Evolutionary conservation across 2,888 invertebrate species (phyloP), one percentile per base, ranked within the genome.

Genomic region (Scaptomyza cyrtandrae): DNA sequence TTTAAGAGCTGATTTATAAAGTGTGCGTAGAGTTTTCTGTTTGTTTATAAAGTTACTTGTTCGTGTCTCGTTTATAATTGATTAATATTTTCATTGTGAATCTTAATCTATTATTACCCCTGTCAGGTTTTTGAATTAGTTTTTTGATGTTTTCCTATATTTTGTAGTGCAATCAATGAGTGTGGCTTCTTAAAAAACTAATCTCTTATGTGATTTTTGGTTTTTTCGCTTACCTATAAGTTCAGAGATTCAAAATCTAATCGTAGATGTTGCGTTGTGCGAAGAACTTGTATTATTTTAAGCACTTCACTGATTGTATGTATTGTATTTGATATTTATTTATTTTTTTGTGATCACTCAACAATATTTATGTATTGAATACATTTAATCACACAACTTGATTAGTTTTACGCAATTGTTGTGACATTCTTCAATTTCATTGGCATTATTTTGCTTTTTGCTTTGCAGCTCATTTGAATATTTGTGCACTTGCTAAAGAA

Each of bases 261-360:
- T 66, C 19, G 45, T 37, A 43, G 16, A 2, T 37, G 11, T 33
- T 66, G 53, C 11, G n/a, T 37, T 48, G 27, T 1, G 29, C 45
- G 27, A 27, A n/a, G 27, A 45, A 50, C n/a, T 16, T n/a, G 16
- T 33, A 54, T 70, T 11, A 7, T 5, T 14, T 16, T 48, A 49
- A 35, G 19, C 75, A 65, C 86, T 79, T 74, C 64, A 75, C 67
- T 59, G 5, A 57, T 19, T 44, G 19, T 53, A 37, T 62, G 19
- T 70, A 78, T 86, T 68, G 85, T 86, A 68, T 86, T 75, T 71
- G 33, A 24, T 57, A 49, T 44, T 31, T 10, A 19, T 48, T 1
- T 19, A 1, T 19, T 2, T 33, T 19, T 13, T 37, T 49, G 3
- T 56, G 48, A 43, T 37, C 73, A 75, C 79, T 79, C 37, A 46